Evolutionary conservation across 1,140 invertebrate genomes (phyloP), one percentile per base, ranked within the genome.

Genomic region (Trachymyrmex cornetzi): DNA sequence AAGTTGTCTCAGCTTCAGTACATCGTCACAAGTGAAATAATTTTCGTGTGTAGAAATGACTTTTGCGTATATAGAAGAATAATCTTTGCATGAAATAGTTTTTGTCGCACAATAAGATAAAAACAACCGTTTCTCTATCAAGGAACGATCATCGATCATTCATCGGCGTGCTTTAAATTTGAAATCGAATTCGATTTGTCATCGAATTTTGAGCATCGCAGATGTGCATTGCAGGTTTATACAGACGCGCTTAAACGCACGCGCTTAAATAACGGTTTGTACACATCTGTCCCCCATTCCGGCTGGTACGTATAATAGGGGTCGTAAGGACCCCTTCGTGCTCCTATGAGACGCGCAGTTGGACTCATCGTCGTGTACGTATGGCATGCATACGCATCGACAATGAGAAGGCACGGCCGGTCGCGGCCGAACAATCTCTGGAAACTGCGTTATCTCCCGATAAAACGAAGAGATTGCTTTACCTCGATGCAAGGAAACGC

Each of bases 241-340:
- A 30, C 19, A n/a, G 12, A 55, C 55, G 34, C 59, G 22, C 34
- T 22, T 50, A 24, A 38, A 30, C 59, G 72, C 67, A 30, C 79
- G 64, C 79, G 67, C 84, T 87, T 87, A 79, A 87, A 82, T 93
- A 93, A 93, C 92, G 92, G 92, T 91, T 77, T 90, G 55, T 34
- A 88, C 34, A 79, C 92, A 93, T 92, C 92, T 93, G 92, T 92
- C 91, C 92, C 92, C 69, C 69, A 92, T 93, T 89, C 87, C 67
- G 72, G 59, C 50, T 55, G 61, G 53, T 12, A 55, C 6, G 27
- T 77, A 91, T 90, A 91, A 93, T 92, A 91, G 89, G 91, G 89
- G 87, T 91, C 67, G 81, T 71, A 55, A 48, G 48, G 80, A 87
- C 81, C 71, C 85, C 61, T 75, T 64, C 27, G 69, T 12, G 77